Percentiles rank a stretch among this genome's conserved stretches.
Conservation (phyloP, 1,140 invertebrate species). For the Polypedilum pembai region DNA sequence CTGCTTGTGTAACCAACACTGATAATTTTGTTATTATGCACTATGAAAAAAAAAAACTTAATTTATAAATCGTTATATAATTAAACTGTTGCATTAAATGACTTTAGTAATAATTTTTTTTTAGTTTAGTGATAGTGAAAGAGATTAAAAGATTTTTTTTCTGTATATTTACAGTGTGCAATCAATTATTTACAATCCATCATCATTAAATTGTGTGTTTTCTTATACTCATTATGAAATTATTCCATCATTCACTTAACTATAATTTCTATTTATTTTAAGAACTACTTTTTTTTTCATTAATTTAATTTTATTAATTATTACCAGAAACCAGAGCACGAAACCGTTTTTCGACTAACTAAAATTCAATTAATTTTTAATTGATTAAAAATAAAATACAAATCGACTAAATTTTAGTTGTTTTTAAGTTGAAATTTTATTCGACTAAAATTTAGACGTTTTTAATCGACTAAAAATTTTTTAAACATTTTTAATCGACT, state of each 20-base stretch:
- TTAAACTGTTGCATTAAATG: constrained; percentile 18
- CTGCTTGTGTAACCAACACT: too few relatives aligned
- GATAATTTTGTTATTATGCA: neutral
- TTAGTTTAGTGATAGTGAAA: neutral
- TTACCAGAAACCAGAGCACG: too few relatives aligned
- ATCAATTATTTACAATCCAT: constrained; percentile 2
- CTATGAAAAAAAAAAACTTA: constrained; percentile 17
- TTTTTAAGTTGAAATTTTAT: too few relatives aligned
- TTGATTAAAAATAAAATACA: too few relatives aligned
- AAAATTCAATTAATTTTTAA: too few relatives aligned
- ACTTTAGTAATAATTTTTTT: neutral
- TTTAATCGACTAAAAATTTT: too few relatives aligned
- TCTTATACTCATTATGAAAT: constrained; percentile 7
- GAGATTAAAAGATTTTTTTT: neutral
- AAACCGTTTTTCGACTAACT: too few relatives aligned
- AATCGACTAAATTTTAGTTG: too few relatives aligned
- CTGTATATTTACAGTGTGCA: constrained; percentile 4
- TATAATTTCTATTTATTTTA: too few relatives aligned
- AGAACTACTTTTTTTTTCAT: too few relatives aligned
- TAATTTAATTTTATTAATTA: too few relatives aligned
- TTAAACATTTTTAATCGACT: neutral
- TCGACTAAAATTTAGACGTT: too few relatives aligned
- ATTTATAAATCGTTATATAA: constrained; percentile 15
- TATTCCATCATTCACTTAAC: neutral
- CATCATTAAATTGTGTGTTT: neutral